Conservation (phyloP, 2,888 invertebrate genomes). For the Charanyca ferruginea region DNA sequence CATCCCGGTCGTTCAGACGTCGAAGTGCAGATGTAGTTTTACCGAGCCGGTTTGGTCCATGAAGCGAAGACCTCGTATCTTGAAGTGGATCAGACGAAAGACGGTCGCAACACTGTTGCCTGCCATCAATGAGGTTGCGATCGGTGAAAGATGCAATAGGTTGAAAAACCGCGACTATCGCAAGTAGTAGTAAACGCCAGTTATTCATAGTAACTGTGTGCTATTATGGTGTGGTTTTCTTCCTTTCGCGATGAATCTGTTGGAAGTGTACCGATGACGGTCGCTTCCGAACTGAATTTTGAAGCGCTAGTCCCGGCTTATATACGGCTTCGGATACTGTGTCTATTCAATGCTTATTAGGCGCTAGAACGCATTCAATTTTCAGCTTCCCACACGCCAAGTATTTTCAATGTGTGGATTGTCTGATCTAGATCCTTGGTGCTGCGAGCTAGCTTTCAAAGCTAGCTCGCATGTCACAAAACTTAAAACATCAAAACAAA, state of each 20-base stretch:
- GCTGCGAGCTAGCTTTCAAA: no score
- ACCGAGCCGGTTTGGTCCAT: slow-evolving; percentile 63
- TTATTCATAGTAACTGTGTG: slow-evolving; percentile 88
- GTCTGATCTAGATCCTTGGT: slow-evolving; percentile 51
- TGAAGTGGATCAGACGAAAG: slow-evolving; percentile 65
- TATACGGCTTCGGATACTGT: slow-evolving; percentile 75
- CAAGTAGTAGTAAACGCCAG: slow-evolving; percentile 87
- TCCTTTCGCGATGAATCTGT: slow-evolving; percentile 70
- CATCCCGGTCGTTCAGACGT: slow-evolving; percentile 52
- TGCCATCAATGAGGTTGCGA: slow-evolving; percentile 83
- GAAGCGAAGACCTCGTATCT: slow-evolving; percentile 68
- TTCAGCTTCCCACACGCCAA: slow-evolving; percentile 81
- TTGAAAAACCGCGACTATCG: slow-evolving; percentile 83
- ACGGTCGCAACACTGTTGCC: slow-evolving; percentile 78
- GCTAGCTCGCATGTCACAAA: neutral
- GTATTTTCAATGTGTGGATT: slow-evolving; percentile 44
- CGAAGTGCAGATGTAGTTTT: slow-evolving; percentile 59
- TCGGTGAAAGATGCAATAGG: slow-evolving; percentile 81
- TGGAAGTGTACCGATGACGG: slow-evolving; percentile 78
- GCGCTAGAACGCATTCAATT: slow-evolving; percentile 89
- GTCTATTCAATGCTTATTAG: slow-evolving; percentile 82
- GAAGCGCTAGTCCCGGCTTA: slow-evolving; percentile 69
- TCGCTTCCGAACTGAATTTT: slow-evolving; percentile 81
- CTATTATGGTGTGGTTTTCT: slow-evolving; percentile 67
- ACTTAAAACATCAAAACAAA: neutral